Evolutionary conservation across 2,797 vertebrate genomes (phyloP).

Genomic region (Spinibarbus caldwelli): DNA sequence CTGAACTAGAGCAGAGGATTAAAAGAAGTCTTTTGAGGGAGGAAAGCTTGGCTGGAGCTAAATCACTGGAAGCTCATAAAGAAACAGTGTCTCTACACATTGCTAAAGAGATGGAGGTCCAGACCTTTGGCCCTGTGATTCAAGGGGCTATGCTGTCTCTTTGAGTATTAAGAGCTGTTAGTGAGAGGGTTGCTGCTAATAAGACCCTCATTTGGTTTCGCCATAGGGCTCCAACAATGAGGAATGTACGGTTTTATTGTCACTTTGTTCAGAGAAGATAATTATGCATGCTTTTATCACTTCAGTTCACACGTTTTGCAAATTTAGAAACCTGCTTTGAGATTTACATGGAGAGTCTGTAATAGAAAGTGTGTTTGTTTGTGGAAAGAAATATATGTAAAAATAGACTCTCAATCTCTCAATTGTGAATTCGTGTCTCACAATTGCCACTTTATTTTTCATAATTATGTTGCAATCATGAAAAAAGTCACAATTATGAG

Average conservation of each 20-base stretch:
- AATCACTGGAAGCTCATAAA: slow-evolving; percentile 66
- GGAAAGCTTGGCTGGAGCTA: slow-evolving; percentile 63
- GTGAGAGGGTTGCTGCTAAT: slow-evolving; percentile 72
- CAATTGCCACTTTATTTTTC: background rate
- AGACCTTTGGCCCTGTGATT: slow-evolving; percentile 68
- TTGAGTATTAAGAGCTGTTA: slow-evolving; percentile 78
- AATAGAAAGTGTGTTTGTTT: background rate
- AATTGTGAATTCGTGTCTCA: background rate
- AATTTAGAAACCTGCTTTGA: background rate
- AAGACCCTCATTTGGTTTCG: slow-evolving; percentile 71
- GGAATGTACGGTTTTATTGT: slow-evolving; percentile 65
- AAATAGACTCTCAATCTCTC: background rate
- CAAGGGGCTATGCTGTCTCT: slow-evolving; percentile 68
- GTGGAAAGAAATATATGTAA: background rate
- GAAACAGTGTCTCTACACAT: slow-evolving; percentile 66
- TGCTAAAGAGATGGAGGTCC: slow-evolving; percentile 71
- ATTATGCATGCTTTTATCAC: slow-evolving; percentile 30
- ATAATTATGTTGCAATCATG: background rate
- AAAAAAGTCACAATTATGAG: background rate
- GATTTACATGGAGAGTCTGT: slow-evolving; percentile 14
- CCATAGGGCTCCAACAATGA: slow-evolving; percentile 48
- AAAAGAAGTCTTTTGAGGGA: slow-evolving; percentile 67
- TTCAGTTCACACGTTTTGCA: slow-evolving; percentile 22
- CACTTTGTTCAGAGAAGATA: slow-evolving; percentile 45
- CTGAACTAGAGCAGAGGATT: slow-evolving; percentile 63